Percentiles rank a stretch among this genome's conserved stretches.
phyloP scores from a whole-genome alignment of 2,888 invertebrate species.

The Margaritifera margaritifera region DNA sequence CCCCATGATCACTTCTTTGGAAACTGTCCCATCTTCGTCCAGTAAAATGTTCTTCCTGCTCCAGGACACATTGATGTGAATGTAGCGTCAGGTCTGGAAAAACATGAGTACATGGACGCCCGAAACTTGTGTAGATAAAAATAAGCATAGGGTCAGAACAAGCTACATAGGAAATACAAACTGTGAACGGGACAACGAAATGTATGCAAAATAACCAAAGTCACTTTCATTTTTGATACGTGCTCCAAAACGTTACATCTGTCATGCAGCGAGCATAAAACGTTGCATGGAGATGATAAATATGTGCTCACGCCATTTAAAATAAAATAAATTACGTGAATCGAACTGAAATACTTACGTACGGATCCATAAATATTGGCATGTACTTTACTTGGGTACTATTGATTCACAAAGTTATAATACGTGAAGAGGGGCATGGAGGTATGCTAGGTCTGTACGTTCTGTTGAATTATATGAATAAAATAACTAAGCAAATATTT shows the following conservation, averaged over 20 bases:
- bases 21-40: no score
- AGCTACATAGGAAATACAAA: constrained; percentile 3
- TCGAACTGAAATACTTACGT: constrained; percentile 3
- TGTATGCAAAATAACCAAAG: not conserved
- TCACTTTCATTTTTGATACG: constrained; percentile 15
- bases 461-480: constrained; percentile 12
- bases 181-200: constrained; percentile 8
- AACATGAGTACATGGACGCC: no score
- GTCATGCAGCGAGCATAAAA: constrained; percentile 12
- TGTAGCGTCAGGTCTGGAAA: no score
- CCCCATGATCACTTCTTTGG: no score
- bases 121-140: no score
- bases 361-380: constrained; percentile 1
- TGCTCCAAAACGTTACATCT: constrained; percentile 18
- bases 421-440: constrained; percentile 17
- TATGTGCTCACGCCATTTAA: not conserved
- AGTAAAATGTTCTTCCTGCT: no score
- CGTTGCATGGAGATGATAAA: not conserved
- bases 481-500: constrained; percentile 1
- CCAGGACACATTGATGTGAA: no score
- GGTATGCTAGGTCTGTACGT: no score
- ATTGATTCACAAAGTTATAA: constrained; percentile 2
- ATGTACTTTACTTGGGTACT: constrained; percentile 1
- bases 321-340: constrained; percentile 6
- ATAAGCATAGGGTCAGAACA: no score